Evolutionary conservation across 2,113 vertebrate genomes (phyloP).

Genomic region (Lanius collurio): DNA sequence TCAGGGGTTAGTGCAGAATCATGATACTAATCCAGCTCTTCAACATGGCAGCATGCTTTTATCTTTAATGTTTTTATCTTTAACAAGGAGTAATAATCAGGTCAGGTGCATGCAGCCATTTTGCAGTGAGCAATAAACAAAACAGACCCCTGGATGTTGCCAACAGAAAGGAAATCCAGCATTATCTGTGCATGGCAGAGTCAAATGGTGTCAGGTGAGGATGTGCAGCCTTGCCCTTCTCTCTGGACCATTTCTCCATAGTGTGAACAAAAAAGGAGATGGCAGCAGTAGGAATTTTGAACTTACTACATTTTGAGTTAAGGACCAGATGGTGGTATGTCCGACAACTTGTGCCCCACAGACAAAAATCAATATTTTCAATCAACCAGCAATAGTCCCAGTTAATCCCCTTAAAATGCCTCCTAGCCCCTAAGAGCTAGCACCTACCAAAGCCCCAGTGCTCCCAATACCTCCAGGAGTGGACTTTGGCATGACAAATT

Average conservation of each 20-base stretch:
- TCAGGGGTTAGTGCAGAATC: accelerated
- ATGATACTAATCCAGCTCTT: neutral
- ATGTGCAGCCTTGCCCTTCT: neutral
- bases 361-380: neutral
- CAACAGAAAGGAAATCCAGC: neutral
- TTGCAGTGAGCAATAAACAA: neutral
- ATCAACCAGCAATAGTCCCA: neutral
- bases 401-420: neutral
- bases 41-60: accelerated
- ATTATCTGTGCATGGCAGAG: neutral
- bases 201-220: accelerated
- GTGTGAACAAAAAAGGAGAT: neutral
- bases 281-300: neutral
- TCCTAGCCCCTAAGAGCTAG: neutral
- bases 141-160: neutral
- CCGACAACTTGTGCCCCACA: neutral
- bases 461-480: neutral
- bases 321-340: neutral
- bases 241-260: neutral
- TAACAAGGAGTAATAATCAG: neutral
- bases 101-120: neutral
- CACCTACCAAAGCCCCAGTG: neutral
- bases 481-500: neutral
- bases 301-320: neutral
- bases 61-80: too few species aligned